Evolutionary conservation across 2,888 invertebrate genomes (phyloP).

Genomic region (Philaethria dido): DNA sequence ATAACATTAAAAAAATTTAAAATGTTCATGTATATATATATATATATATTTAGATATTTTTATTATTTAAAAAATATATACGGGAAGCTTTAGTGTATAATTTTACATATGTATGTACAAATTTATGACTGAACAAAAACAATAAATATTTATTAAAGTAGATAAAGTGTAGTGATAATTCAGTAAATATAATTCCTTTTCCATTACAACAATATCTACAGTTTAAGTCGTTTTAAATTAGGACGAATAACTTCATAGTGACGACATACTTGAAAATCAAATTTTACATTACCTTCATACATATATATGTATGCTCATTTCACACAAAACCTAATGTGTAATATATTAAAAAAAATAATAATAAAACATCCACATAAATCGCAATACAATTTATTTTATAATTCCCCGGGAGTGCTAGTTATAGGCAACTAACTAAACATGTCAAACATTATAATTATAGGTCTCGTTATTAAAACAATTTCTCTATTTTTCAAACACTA

Average conservation of each 20-base stretch:
- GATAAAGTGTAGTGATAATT: not conserved
- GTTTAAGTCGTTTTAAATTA: too few relatives aligned
- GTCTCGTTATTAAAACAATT: conserved; percentile 16
- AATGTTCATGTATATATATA: too few relatives aligned
- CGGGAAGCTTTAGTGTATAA: not conserved
- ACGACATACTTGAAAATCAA: too few relatives aligned
- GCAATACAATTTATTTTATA: conserved; percentile 39
- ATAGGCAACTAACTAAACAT: conserved; percentile 33
- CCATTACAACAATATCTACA: too few relatives aligned
- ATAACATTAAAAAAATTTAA: too few relatives aligned
- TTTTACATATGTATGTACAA: too few relatives aligned
- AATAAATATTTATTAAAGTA: not conserved
- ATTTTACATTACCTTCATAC: not conserved
- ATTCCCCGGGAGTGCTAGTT: conserved; percentile 27
- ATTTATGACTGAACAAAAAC: too few relatives aligned
- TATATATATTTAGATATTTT: too few relatives aligned
- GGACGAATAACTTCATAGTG: too few relatives aligned
- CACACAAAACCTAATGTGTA: too few relatives aligned
- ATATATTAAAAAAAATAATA: conserved; percentile 11
- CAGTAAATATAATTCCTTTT: too few relatives aligned
- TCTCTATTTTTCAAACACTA: conserved; percentile 28
- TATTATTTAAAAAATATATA: too few relatives aligned
- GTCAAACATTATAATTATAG: conserved; percentile 26
- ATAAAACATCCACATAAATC: conserved; percentile 29
- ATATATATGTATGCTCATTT: not conserved